A percentile compares a stretch with the other conserved stretches of the same genome.
phyloP scores from a whole-genome alignment of 2,888 invertebrate genomes.

The Parapristionchus giblindavisi region DNA sequence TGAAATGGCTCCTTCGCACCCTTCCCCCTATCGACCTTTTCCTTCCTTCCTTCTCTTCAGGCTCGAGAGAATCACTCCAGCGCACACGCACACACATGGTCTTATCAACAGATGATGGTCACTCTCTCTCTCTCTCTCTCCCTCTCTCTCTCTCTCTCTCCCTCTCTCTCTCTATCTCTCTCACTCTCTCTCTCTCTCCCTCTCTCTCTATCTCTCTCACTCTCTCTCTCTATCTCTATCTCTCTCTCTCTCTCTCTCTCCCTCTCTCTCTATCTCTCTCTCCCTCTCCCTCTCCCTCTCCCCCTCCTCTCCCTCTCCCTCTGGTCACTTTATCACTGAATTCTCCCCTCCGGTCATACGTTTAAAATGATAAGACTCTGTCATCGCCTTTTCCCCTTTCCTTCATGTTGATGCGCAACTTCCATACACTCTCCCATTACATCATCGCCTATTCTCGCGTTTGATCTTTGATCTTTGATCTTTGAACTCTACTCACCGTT shows the following conservation, averaged over 20 bases:
- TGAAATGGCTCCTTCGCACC: too few species aligned
- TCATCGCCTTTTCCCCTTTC: neutral
- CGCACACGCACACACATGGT: too few species aligned
- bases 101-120: too few species aligned
- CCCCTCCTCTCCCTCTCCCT: neutral
- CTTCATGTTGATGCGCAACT: neutral
- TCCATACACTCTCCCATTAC: neutral
- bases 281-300: conserved; percentile 5
- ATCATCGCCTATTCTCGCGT: neutral
- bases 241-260: neutral
- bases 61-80: too few species aligned
- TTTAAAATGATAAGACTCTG: neutral
- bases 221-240: neutral
- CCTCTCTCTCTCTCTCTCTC: neutral
- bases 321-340: conserved; percentile 33
- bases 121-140: neutral
- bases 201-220: neutral
- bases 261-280: neutral
- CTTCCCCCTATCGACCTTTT: too few species aligned
- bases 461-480: neutral
- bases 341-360: conserved; percentile 28
- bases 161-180: neutral
- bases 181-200: neutral
- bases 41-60: too few species aligned
- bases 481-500: too few species aligned